phyloP scores from a whole-genome alignment of 2,888 invertebrate genomes.

The Caenorhabditis sp. region DNA sequence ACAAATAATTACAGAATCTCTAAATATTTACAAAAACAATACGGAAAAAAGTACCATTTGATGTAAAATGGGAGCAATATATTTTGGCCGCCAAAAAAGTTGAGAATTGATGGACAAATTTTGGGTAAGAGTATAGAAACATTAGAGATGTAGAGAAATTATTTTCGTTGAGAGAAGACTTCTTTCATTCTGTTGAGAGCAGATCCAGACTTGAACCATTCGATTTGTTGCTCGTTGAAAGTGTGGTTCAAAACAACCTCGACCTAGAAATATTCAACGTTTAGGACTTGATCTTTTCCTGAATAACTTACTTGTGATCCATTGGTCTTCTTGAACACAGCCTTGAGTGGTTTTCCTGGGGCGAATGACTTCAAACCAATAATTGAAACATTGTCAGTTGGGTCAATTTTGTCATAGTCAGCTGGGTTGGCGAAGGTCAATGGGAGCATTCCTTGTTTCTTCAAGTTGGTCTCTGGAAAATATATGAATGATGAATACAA shows the following conservation, averaged over 20 bases:
- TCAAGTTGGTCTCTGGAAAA: slow-evolving; percentile 96
- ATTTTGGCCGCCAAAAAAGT: slow-evolving; percentile 2
- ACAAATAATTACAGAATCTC: slow-evolving; percentile 7
- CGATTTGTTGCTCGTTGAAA: slow-evolving; percentile 92
- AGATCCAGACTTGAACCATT: slow-evolving; percentile 97
- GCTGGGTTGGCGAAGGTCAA: slow-evolving; percentile 89
- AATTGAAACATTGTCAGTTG: slow-evolving; percentile 84
- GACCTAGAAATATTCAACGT: slow-evolving; percentile 75
- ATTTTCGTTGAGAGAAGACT: slow-evolving; percentile 39
- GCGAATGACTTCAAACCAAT: slow-evolving; percentile 83
- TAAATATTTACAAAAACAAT: slow-evolving; percentile 4
- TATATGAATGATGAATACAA: too few species aligned
- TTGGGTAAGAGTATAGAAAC: not conserved
- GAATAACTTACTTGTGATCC: slow-evolving; percentile 43
- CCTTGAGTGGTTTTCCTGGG: slow-evolving; percentile 82
- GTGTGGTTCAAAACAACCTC: slow-evolving; percentile 90
- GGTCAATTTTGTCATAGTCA: slow-evolving; percentile 93
- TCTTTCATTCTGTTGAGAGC: slow-evolving; percentile 91
- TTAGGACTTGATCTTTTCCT: not conserved
- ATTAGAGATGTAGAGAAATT: slow-evolving; percentile 3
- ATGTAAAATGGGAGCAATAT: not conserved
- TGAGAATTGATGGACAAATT: not conserved
- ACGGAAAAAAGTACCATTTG: slow-evolving; percentile 15
- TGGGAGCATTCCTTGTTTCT: slow-evolving; percentile 96
- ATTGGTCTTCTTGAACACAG: slow-evolving; percentile 59